Base-by-base conservation (phyloP, 2,888 invertebrate genomes). In the Agrotis segetum region DNA sequence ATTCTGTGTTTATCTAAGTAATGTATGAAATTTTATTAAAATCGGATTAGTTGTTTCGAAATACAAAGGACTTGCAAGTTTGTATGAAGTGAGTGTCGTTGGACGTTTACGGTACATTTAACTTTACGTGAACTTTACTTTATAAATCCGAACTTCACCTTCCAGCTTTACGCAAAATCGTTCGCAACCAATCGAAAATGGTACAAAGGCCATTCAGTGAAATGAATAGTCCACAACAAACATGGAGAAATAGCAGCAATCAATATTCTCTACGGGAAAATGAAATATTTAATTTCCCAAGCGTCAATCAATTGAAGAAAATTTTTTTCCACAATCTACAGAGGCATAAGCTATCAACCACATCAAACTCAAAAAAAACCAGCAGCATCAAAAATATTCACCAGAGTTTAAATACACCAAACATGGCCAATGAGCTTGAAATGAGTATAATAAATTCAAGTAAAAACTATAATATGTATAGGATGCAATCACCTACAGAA, bases 101-200 rank as follows among this genome's bases (percentile, higher is more conserved):
- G 9, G 40, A 11, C 40, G 11, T 4, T 24, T 24, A 24, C 24
- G 24, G 24, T 24, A 24, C 24, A 2, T 24, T 24, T 24, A 24
- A 24, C 24, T 24, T 24, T 24, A 24, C 24, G 24, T 24, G 24
- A 24, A 24, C 24, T 24, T 24, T 24, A 24, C 24, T 24, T 24
- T 24, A 24, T 24, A 24, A 24, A 24, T 24, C 13, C 53, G 50
- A 16, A 61, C 53, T 62, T 69, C 66, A 65, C 79, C 75, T 93
- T 91, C 52, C 88, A 95, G 95, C 95, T 16, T 87, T 95, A 50
- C 91, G 95, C 16, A 96, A 95, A 85, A 95, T 96, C 63, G 94
- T 96, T 11, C 89, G 95, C 17, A 91, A 92, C 71, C 93, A 95
- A 74, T 92, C 93, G 3, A 95, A 95, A 90, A 96, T 96, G 95